Conservation (phyloP, 1,140 invertebrate species). For the Caenorhabditis briggsae region DNA sequence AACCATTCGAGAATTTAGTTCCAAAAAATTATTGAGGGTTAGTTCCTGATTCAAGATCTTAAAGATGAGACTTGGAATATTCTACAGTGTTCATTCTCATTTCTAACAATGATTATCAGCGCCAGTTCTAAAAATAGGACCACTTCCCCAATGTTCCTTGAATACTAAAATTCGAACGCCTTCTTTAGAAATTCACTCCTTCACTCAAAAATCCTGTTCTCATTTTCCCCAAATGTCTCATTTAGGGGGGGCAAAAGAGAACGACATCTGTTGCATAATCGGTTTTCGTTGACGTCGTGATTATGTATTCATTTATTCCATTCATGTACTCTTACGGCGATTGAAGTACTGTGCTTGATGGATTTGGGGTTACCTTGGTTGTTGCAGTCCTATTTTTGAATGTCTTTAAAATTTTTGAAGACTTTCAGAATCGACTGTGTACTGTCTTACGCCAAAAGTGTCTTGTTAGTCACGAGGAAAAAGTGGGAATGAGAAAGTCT, state of each 20-base stretch:
- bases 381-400: no score
- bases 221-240: conserved; percentile 23
- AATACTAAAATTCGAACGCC: neutral
- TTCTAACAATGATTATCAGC: no score
- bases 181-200: neutral
- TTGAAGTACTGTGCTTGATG: neutral
- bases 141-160: no score
- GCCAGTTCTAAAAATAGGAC: no score
- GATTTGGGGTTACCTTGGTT: no score
- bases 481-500: neutral
- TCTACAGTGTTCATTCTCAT: no score
- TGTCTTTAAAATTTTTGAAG: no score
- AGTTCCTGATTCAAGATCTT: no score
- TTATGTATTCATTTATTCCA: conserved; percentile 54
- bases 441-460: neutral
- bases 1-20: no score
- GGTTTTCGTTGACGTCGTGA: conserved; percentile 6
- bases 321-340: neutral
- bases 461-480: conserved; percentile 30
- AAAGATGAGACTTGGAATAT: no score
- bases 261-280: conserved; percentile 55
- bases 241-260: neutral
- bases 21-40: no score
- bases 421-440: no score
- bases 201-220: neutral